Evolutionary conservation across 2,113 vertebrate genomes (phyloP).

Genomic region (Xenopus laevis): DNA sequence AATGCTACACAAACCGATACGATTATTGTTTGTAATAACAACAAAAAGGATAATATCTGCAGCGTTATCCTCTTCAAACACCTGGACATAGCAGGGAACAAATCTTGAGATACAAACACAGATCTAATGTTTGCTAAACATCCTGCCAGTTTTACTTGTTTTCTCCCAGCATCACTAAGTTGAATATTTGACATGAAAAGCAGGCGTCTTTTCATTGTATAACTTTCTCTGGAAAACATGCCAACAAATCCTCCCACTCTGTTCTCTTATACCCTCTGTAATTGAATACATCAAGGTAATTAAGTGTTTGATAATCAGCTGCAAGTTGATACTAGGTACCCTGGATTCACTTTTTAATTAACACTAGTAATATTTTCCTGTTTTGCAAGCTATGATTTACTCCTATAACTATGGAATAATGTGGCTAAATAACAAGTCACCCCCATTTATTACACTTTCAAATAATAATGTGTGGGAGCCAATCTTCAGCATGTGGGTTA

Average conservation of each 20-base stretch:
- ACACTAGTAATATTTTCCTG: not conserved
- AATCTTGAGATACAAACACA: slow-evolving; percentile 45
- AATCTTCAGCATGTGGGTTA: not conserved
- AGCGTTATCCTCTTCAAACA: slow-evolving; percentile 10
- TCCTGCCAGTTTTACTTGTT: slow-evolving; percentile 45
- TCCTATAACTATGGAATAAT: not conserved
- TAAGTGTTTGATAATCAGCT: slow-evolving; percentile 11
- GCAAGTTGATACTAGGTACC: slow-evolving; percentile 1
- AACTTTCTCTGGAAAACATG: slow-evolving; percentile 31
- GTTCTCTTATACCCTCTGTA: not conserved
- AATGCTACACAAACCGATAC: no score
- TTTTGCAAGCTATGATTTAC: not conserved
- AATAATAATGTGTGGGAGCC: not conserved
- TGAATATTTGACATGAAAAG: slow-evolving; percentile 41
- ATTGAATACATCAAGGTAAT: slow-evolving; percentile 12
- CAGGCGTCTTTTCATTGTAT: not conserved
- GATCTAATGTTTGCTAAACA: slow-evolving; percentile 49
- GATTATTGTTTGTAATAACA: no score
- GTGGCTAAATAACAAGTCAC: not conserved
- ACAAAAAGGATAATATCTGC: slow-evolving; percentile 10
- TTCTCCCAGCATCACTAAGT: slow-evolving; percentile 26
- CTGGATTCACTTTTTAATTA: slow-evolving; percentile 4
- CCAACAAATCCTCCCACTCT: slow-evolving; percentile 15
- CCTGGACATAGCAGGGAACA: slow-evolving; percentile 43
- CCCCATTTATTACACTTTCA: not conserved